These are phyloP conservation scores for Alces alces DNA, from an alignment of 2,113 vertebrate species.

Conservation along the genomic window DNA sequence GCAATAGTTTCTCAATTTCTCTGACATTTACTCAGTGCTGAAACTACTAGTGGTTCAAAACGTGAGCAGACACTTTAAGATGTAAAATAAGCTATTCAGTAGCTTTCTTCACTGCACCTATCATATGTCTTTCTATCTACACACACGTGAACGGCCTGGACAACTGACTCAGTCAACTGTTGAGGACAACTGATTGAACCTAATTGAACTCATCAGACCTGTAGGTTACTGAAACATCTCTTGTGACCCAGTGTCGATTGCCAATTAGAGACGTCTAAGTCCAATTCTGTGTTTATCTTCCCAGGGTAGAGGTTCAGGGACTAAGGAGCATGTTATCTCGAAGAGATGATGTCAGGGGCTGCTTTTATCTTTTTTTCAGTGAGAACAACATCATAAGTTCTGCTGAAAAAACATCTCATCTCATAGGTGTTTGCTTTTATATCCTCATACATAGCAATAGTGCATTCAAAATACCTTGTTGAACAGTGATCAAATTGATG, in stretches of 20 bases:
- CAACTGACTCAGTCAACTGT: background rate
- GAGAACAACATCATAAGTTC: background rate
- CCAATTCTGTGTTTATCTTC: background rate
- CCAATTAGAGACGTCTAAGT: background rate
- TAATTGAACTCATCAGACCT: background rate
- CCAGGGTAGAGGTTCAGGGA: no score
- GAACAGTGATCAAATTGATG: background rate
- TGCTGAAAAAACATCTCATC: background rate
- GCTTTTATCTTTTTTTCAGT: background rate
- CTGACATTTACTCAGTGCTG: background rate
- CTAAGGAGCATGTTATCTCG: background rate
- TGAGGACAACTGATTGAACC: background rate
- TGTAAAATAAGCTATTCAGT: background rate
- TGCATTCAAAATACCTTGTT: background rate
- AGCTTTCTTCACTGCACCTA: background rate
- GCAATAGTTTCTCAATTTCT: background rate
- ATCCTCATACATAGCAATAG: no score
- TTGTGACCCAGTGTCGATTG: background rate
- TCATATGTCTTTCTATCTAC: background rate
- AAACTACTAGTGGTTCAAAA: background rate
- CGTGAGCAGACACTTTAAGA: background rate
- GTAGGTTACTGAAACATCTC: background rate
- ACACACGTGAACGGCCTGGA: background rate
- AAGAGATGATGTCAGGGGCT: background rate
- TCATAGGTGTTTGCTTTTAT: background rate